Conservation (phyloP, 2,797 vertebrate species). For the Discoglossus pictus region DNA sequence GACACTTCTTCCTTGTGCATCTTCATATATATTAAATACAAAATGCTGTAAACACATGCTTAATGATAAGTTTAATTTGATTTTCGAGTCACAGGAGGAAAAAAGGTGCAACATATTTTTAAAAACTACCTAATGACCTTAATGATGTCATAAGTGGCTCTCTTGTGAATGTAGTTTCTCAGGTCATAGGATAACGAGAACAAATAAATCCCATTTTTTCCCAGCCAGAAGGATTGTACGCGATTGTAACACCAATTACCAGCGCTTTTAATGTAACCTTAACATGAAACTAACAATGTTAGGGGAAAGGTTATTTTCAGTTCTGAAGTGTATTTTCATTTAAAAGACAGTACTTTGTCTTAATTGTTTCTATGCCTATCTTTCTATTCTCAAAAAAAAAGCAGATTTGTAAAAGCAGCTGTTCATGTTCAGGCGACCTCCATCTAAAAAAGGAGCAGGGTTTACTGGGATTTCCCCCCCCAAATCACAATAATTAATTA, state of each 20-base stretch:
- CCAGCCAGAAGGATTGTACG: neutral
- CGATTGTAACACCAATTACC: conserved; percentile 23
- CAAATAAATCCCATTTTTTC: conserved; percentile 1
- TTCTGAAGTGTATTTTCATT: neutral
- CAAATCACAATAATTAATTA: too few relatives aligned
- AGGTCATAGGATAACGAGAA: conserved; percentile 31
- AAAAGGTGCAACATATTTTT: conserved; percentile 16
- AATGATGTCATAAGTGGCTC: conserved; percentile 31
- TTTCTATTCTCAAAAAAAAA: neutral
- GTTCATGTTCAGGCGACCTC: too few relatives aligned
- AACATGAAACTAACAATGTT: conserved; percentile 6
- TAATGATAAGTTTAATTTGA: conserved; percentile 16
- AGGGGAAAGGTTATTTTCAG: conserved; percentile 4
- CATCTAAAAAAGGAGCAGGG: too few relatives aligned
- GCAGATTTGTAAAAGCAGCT: too few relatives aligned
- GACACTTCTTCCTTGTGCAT: conserved; percentile 7
- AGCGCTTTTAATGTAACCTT: neutral
- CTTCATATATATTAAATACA: neutral
- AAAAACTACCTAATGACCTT: conserved; percentile 30
- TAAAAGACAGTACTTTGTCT: neutral
- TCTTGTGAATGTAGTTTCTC: conserved; percentile 10
- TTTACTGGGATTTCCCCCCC: too few relatives aligned
- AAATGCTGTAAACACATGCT: conserved; percentile 15
- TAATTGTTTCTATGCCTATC: conserved; percentile 13
- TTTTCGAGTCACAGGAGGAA: conserved; percentile 15